These are phyloP conservation scores for Momotus momota DNA, from an alignment of 2,797 vertebrate species.

Conservation along the genomic window DNA sequence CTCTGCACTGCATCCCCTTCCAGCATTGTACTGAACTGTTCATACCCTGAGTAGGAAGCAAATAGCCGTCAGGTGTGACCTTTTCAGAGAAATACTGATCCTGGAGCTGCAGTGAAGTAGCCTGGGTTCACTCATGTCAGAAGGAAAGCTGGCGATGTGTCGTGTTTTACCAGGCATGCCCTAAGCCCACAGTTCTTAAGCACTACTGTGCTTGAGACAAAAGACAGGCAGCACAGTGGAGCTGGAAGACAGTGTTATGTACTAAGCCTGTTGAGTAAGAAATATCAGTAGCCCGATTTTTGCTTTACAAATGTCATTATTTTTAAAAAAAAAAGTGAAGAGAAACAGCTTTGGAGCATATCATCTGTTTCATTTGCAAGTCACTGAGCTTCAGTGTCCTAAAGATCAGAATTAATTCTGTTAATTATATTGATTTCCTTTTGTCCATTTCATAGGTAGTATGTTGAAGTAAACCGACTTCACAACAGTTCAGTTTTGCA, in stretches of 20 bases:
- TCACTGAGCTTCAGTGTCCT: background rate
- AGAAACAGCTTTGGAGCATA: background rate
- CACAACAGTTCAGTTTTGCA: background rate
- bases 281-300: background rate
- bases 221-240: background rate
- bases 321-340: background rate
- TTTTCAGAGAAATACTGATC: background rate
- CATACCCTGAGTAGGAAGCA: background rate
- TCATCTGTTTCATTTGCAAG: background rate
- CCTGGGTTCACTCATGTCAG: background rate
- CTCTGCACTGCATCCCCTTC: fast-evolving
- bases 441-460: background rate
- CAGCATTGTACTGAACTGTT: background rate
- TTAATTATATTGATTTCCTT: background rate
- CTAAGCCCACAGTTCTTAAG: background rate
- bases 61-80: background rate
- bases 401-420: background rate
- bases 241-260: background rate
- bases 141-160: background rate
- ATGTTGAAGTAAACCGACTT: background rate
- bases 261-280: background rate
- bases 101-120: background rate
- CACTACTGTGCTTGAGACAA: background rate
- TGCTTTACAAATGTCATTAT: background rate
- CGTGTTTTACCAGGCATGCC: background rate